A percentile compares a stretch with the other conserved stretches of the same genome.
Conservation (phyloP, 1,140 invertebrate genomes). For the Drosophila azteca region DNA sequence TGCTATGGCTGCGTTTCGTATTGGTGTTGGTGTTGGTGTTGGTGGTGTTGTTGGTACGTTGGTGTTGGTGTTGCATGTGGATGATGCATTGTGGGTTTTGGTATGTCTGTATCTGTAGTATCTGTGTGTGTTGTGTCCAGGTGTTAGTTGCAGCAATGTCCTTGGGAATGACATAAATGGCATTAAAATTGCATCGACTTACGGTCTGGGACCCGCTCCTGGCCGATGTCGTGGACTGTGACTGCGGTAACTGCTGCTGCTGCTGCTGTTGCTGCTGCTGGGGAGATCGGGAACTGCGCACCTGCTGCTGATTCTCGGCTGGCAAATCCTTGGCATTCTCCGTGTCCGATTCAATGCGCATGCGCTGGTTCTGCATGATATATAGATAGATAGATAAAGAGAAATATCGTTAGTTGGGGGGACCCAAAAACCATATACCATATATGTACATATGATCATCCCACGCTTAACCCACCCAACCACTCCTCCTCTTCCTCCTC, state of each 20-base stretch:
- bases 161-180: conserved; percentile 32
- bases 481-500: background rate
- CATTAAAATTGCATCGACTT: conserved; percentile 70
- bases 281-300: conserved; percentile 45
- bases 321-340: conserved; percentile 66
- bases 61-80: conserved; percentile 32
- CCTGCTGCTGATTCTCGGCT: conserved; percentile 29
- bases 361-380: conserved; percentile 78
- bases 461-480: background rate
- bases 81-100: conserved; percentile 12
- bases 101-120: conserved; percentile 34
- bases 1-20: conserved; percentile 16
- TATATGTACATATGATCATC: background rate
- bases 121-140: conserved; percentile 21
- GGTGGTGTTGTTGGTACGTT: conserved; percentile 5
- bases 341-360: conserved; percentile 76
- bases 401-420: background rate
- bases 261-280: conserved; percentile 59
- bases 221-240: conserved; percentile 45
- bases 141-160: conserved; percentile 42
- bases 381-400: conserved; percentile 2
- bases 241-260: conserved; percentile 42
- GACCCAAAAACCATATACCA: background rate
- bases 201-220: conserved; percentile 73
- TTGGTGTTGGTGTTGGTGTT: conserved; percentile 18